Evolutionary conservation across 2,113 vertebrate species (phyloP).

Genomic region (Regulus satrapa): DNA sequence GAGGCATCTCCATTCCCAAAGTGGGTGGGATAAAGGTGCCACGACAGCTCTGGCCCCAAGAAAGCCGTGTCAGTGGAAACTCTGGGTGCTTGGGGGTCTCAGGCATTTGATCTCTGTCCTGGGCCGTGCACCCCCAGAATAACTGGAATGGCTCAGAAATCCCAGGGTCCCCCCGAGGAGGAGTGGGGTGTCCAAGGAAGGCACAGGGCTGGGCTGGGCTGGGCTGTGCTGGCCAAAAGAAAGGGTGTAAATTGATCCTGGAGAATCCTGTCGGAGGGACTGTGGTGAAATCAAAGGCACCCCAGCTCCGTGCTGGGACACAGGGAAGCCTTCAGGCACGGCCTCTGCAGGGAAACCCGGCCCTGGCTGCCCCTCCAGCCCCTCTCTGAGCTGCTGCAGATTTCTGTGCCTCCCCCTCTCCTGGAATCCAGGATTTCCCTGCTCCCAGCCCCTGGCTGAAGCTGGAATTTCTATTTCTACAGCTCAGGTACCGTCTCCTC

Average conservation of each 20-base stretch:
- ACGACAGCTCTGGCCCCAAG: fast-evolving
- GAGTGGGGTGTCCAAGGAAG: not conserved
- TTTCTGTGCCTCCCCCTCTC: not conserved
- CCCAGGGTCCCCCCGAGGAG: not conserved
- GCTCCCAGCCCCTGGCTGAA: not conserved
- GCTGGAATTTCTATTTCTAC: conserved; percentile 21
- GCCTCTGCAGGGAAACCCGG: not conserved
- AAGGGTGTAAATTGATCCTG: not conserved
- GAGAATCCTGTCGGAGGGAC: not conserved
- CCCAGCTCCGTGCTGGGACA: not conserved
- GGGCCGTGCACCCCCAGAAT: not conserved
- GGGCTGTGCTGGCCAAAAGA: not conserved
- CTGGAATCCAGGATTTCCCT: not conserved
- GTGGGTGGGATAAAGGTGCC: not conserved
- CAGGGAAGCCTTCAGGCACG: not conserved
- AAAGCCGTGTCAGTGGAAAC: not conserved
- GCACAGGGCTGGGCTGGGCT: not conserved
- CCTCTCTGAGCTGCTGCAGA: no score
- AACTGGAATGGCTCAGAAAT: not conserved
- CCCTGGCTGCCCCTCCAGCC: not conserved
- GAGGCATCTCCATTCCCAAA: not conserved
- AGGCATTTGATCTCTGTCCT: not conserved
- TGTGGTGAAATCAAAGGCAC: not conserved
- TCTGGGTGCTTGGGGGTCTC: not conserved
- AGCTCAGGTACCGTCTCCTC: not conserved